phyloP scores from a whole-genome alignment of 1,140 invertebrate species.

The Halesus radiatus region DNA sequence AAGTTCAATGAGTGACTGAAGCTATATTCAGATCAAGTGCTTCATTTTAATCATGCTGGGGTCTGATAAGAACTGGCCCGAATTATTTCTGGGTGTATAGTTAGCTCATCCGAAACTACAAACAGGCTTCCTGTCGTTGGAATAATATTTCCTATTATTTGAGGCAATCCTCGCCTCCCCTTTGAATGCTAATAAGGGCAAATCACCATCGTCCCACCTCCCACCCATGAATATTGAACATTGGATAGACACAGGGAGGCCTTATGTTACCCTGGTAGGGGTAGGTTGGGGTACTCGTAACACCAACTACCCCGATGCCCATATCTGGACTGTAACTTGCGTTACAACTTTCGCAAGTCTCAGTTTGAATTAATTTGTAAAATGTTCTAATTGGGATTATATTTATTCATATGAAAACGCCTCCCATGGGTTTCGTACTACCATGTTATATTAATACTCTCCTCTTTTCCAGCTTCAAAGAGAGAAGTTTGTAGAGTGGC shows the following conservation, averaged over 20 bases:
- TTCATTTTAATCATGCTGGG: not conserved
- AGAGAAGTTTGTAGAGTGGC: too few species aligned
- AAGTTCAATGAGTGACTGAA: not conserved
- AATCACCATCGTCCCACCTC: conserved; percentile 10
- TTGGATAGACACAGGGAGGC: conserved; percentile 17
- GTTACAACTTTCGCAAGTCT: not conserved
- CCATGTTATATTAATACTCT: too few species aligned
- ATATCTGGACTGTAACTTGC: not conserved
- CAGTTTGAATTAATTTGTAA: conserved; percentile 2
- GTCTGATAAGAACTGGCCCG: not conserved
- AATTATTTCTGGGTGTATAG: conserved; percentile 19
- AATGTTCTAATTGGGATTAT: not conserved
- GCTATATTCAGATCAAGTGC: not conserved
- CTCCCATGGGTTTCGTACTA: not conserved
- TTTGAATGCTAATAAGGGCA: conserved; percentile 37
- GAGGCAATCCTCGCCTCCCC: conserved; percentile 20
- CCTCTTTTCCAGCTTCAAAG: too few species aligned
- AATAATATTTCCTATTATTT: conserved; percentile 44
- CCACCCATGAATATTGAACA: conserved; percentile 39
- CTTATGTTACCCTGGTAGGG: not conserved
- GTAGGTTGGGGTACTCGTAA: not conserved
- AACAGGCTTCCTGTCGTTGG: conserved; percentile 36
- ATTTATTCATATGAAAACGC: conserved; percentile 3
- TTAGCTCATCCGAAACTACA: conserved; percentile 7
- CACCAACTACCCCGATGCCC: not conserved